These are phyloP conservation scores for Trematomus loennbergii DNA, from an alignment of 2,113 vertebrate species.

Conservation along the genomic window DNA sequence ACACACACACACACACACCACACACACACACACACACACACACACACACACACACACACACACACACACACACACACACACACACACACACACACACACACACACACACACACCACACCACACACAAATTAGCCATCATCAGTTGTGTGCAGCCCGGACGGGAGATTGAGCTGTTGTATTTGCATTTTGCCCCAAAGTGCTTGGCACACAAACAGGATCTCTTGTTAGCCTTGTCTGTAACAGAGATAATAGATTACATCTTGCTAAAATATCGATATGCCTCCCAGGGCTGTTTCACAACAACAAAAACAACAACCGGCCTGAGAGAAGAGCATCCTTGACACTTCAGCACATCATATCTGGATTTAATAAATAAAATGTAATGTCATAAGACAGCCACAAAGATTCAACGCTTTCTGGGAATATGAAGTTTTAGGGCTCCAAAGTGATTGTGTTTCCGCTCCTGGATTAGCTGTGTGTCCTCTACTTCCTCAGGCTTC, in stretches of 20 bases:
- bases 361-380: slow-evolving; percentile 5
- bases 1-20: too few relatives aligned
- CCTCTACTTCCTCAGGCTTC: slow-evolving; percentile 60
- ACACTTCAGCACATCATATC: background rate
- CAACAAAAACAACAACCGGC: slow-evolving; percentile 1
- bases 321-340: background rate
- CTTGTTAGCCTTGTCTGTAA: slow-evolving; percentile 55
- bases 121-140: slow-evolving; percentile 38
- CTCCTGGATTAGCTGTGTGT: slow-evolving; percentile 64
- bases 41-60: slow-evolving; percentile 8
- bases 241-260: slow-evolving; percentile 58
- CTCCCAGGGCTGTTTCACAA: slow-evolving; percentile 8
- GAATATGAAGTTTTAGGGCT: slow-evolving; percentile 43
- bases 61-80: slow-evolving; percentile 9
- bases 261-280: slow-evolving; percentile 45
- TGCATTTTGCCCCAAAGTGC: slow-evolving; percentile 65
- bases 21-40: too few relatives aligned
- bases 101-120: slow-evolving; percentile 22
- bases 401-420: slow-evolving; percentile 14
- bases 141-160: slow-evolving; percentile 39
- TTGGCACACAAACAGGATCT: slow-evolving; percentile 56
- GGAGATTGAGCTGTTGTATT: slow-evolving; percentile 59
- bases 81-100: slow-evolving; percentile 22
- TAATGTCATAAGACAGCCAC: slow-evolving; percentile 4
- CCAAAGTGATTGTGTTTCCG: slow-evolving; percentile 35